phyloP scores from a whole-genome alignment of 2,797 vertebrate genomes.

The Periophthalmus magnuspinnatus region DNA sequence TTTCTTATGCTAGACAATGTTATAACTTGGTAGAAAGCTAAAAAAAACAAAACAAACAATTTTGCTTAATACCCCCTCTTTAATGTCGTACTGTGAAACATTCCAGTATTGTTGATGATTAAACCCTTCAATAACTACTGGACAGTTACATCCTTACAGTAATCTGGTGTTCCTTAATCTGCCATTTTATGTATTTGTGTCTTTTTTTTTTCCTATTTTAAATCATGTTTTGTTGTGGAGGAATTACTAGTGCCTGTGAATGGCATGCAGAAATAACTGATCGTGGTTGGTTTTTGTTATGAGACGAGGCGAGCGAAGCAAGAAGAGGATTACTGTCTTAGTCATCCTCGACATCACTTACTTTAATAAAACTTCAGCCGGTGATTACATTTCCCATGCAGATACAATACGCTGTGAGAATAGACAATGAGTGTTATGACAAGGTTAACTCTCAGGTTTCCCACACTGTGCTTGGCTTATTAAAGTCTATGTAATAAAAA shows the following conservation, averaged over 20 bases:
- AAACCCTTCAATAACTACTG: no score
- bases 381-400: slow-evolving; percentile 71
- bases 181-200: neutral
- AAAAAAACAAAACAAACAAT: no score
- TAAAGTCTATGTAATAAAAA: neutral
- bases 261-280: slow-evolving; percentile 62
- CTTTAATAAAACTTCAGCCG: slow-evolving; percentile 70
- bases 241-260: slow-evolving; percentile 11
- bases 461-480: slow-evolving; percentile 1
- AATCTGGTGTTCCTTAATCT: neutral
- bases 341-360: slow-evolving; percentile 69
- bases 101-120: no score
- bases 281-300: slow-evolving; percentile 67
- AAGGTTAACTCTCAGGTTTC: slow-evolving; percentile 32
- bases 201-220: neutral
- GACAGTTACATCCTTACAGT: no score
- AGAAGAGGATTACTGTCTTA: slow-evolving; percentile 65
- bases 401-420: slow-evolving; percentile 45
- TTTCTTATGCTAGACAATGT: no score
- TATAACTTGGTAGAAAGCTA: no score
- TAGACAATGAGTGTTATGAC: slow-evolving; percentile 41
- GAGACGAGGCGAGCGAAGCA: slow-evolving; percentile 63
- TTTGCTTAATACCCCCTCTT: no score
- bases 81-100: no score
- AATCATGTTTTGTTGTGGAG: neutral